These are phyloP conservation scores for Erannis defoliaria DNA, from an alignment of 2,888 invertebrate genomes.

Conservation along the genomic window DNA sequence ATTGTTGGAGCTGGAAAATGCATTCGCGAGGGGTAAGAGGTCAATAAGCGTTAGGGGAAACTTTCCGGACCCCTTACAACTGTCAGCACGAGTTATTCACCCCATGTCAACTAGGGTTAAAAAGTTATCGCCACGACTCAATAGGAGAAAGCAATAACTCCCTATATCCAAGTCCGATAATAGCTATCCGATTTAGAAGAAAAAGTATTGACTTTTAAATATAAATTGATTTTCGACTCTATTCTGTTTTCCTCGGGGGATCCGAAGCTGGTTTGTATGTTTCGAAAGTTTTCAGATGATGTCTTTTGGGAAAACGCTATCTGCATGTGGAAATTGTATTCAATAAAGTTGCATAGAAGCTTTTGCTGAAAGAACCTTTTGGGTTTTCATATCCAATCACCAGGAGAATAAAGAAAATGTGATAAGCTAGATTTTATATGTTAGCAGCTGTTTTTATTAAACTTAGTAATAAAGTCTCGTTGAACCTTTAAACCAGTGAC, in stretches of 20 bases:
- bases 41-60: slow-evolving; percentile 75
- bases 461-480: too few relatives aligned
- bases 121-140: slow-evolving; percentile 73
- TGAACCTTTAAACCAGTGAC: too few relatives aligned
- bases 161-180: slow-evolving; percentile 42
- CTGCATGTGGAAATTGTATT: slow-evolving; percentile 41
- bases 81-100: slow-evolving; percentile 80
- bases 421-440: neutral
- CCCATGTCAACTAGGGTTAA: slow-evolving; percentile 78
- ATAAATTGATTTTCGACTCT: slow-evolving; percentile 51
- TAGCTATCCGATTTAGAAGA: slow-evolving; percentile 45
- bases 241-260: slow-evolving; percentile 39
- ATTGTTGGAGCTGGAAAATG: slow-evolving; percentile 65
- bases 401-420: slow-evolving; percentile 19
- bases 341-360: slow-evolving; percentile 41
- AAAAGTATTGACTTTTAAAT: slow-evolving; percentile 53
- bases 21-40: slow-evolving; percentile 71
- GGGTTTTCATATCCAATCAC: slow-evolving; percentile 27
- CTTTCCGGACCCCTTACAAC: slow-evolving; percentile 70
- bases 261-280: slow-evolving; percentile 32
- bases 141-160: slow-evolving; percentile 74
- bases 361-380: slow-evolving; percentile 27
- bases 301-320: slow-evolving; percentile 24
- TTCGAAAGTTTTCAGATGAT: slow-evolving; percentile 34
- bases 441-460: too few relatives aligned